phyloP scores from a whole-genome alignment of 2,113 vertebrate genomes.

The Perca flavescens region DNA sequence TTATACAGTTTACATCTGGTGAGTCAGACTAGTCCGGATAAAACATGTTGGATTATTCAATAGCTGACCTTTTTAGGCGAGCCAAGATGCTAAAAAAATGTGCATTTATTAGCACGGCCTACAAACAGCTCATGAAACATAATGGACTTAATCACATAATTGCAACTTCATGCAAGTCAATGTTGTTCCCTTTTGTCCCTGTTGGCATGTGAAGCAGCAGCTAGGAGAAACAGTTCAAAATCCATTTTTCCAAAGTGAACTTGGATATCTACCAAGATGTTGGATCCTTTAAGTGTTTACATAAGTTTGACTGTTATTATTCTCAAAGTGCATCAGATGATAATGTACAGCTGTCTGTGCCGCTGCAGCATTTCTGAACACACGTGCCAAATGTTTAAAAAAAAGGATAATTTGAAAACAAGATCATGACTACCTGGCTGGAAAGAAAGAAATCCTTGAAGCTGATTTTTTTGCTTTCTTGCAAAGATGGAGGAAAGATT shows the following conservation, averaged over 20 bases:
- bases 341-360: not conserved
- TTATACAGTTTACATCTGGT: too few relatives aligned
- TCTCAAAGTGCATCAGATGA: not conserved
- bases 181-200: not conserved
- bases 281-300: not conserved
- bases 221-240: too few relatives aligned
- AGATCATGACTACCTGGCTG: not conserved
- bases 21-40: not conserved
- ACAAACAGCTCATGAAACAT: not conserved
- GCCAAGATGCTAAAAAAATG: conserved; percentile 7
- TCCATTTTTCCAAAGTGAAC: not conserved
- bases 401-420: not conserved
- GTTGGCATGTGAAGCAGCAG: not conserved
- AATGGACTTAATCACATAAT: not conserved
- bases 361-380: not conserved
- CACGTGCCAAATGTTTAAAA: not conserved
- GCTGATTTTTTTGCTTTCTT: not conserved
- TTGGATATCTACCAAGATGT: not conserved
- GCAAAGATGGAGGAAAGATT: not conserved
- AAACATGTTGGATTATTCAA: not conserved
- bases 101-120: conserved; percentile 11
- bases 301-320: not conserved
- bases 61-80: conserved; percentile 8
- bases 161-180: not conserved
- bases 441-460: not conserved